Base-by-base conservation (phyloP, 2,113 vertebrate genomes). In the Corythaeola cristata region DNA sequence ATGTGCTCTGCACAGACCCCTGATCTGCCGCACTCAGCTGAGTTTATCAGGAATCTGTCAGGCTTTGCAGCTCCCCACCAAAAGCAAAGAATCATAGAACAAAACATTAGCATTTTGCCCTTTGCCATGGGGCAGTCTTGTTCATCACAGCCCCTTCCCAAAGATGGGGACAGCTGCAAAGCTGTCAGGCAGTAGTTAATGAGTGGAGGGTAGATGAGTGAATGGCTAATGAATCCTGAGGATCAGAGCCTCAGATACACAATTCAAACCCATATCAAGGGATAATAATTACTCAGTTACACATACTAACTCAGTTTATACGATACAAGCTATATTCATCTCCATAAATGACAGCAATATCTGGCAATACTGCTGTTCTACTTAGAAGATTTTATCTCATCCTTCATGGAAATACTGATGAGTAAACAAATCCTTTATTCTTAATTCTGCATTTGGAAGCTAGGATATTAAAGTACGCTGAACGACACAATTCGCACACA, bases 351-450 rank as follows among this genome's bases (percentile, higher is more conserved):
- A 62, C 28, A 80, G 27, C 14, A 49, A 8, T 62, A 77, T 88
- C 50, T 92, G 63, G 30, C n/a, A 83, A 55, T 60, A 66, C 12
- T 30, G 20, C 37, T 77, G 44, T 35, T n/a, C 33, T 74, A 19
- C 41, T 74, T 66, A 35, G 19, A 77, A 91, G 44, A 88, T 49
- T 83, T 85, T 91, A 72, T 37, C 30, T 22, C 13, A 63, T 63
- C 16, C 47, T 80, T 78, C 79, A 69, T 47, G n/a, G 91, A 90
- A 86, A 92, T 90, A 63, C 15, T 80, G 45, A 80, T 86, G 67
- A 88, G 85, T 76, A 90, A 96, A 93, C 53, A 88, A 82, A 88
- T 69, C 28, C 32, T 55, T 88, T 83, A 71, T 47, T 66, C 55
- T 86, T 64, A 24, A 13, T 68, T 90, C n/a, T 84, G 8, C 28